These are phyloP conservation scores for Manis javanica DNA, from an alignment of 2,797 vertebrate species.

Conservation along the genomic window DNA sequence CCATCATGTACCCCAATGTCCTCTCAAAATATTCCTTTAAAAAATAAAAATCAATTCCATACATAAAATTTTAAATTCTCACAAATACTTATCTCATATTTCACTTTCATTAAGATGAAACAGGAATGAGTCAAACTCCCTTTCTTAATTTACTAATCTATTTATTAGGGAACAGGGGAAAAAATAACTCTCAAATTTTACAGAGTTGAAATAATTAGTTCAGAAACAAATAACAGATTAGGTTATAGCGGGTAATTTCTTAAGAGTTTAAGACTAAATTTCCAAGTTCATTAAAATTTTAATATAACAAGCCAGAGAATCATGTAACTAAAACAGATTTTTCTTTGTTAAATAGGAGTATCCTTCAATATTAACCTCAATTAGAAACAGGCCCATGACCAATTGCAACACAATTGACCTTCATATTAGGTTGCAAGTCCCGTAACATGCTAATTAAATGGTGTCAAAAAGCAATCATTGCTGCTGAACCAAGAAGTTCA, in stretches of 20 bases:
- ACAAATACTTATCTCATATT: neutral
- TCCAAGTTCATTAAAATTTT: slow-evolving; percentile 11
- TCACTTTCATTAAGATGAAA: neutral
- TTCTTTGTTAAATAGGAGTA: neutral
- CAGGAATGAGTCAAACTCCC: neutral
- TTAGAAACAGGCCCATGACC: neutral
- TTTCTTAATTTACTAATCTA: neutral
- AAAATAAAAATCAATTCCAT: neutral
- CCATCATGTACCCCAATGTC: neutral
- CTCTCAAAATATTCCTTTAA: neutral
- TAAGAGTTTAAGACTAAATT: neutral
- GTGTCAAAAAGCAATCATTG: neutral
- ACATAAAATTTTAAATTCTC: neutral
- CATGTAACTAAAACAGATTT: neutral
- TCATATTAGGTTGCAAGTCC: neutral
- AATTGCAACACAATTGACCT: neutral
- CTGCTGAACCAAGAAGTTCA: neutral
- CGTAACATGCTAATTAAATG: neutral
- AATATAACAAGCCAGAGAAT: neutral
- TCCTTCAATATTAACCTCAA: neutral
- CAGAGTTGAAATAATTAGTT: neutral
- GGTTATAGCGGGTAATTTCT: neutral
- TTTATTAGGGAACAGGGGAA: neutral
- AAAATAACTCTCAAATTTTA: neutral
- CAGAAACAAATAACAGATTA: slow-evolving; percentile 33